Conservation (phyloP, 30 jellyfish, hydroid and myxozoan species). For the Cassiopea xamachana region DNA sequence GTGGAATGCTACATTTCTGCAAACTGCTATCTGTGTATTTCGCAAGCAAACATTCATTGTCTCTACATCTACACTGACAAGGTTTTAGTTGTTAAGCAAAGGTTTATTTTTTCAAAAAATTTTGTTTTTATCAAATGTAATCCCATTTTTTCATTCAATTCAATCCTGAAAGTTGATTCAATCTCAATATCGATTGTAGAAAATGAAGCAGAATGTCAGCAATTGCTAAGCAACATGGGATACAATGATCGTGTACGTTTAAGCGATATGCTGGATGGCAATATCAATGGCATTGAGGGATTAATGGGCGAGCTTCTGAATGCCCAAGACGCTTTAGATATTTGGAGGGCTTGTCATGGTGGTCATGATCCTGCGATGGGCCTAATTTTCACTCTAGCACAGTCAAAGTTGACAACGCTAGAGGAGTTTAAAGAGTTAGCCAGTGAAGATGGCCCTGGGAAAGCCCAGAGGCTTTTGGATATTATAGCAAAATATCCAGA, state of each 20-base stretch:
- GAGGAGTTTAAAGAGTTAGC: neutral
- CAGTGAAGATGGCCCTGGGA: neutral
- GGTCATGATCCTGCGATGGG: neutral
- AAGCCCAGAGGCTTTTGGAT: neutral
- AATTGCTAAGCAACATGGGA: neutral
- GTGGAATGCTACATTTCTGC: too few species aligned
- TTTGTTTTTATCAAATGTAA: too few species aligned
- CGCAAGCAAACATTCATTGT: too few species aligned
- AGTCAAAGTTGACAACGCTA: neutral
- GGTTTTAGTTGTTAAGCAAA: too few species aligned
- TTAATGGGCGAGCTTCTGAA: too few species aligned
- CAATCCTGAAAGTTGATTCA: too few species aligned
- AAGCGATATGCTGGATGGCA: neutral
- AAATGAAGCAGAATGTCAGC: neutral
- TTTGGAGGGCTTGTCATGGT: neutral
- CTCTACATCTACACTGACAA: too few species aligned
- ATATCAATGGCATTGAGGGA: neutral
- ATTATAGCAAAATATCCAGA: too few species aligned
- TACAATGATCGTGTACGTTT: neutral
- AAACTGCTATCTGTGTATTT: too few species aligned
- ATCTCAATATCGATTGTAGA: neutral
- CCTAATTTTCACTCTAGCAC: neutral
- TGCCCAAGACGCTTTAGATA: neutral
- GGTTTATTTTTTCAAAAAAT: too few species aligned
- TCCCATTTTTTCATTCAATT: too few species aligned